phyloP scores from a whole-genome alignment of 2,113 vertebrate species.

The Leptocoma aspasia region DNA sequence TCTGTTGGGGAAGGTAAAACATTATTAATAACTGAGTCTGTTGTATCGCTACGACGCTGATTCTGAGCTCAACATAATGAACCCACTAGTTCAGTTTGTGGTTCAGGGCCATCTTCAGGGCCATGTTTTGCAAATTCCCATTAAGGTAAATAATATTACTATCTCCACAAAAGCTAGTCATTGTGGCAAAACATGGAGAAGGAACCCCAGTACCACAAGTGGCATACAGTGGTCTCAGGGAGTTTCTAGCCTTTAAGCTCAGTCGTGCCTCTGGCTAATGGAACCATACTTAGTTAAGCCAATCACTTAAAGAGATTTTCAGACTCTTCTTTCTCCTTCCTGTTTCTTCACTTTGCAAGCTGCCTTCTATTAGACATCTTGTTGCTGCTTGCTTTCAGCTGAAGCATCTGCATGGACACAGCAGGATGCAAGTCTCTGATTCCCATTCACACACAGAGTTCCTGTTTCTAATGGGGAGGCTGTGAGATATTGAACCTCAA shows the following conservation, averaged over 20 bases:
- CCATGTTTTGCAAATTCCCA: not conserved
- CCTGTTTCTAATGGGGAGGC: not conserved
- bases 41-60: not conserved
- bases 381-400: not conserved
- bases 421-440: not conserved
- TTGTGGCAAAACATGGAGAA: not conserved
- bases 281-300: not conserved
- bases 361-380: not conserved
- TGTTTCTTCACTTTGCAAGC: not conserved
- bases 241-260: not conserved
- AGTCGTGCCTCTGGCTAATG: not conserved
- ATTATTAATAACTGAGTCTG: not conserved
- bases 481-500: conserved; percentile 3
- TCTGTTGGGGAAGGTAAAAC: not conserved
- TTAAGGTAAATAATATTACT: not conserved
- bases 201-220: not conserved
- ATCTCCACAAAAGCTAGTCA: not conserved
- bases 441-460: not conserved
- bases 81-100: not conserved
- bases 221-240: not conserved
- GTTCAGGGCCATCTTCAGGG: not conserved
- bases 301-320: not conserved
- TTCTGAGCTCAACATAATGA: not conserved
- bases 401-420: not conserved
- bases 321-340: not conserved